A percentile compares a stretch with the other conserved stretches of the same genome.
phyloP scores from a whole-genome alignment of 2,797 vertebrate species.

The Dryobates pubescens region DNA sequence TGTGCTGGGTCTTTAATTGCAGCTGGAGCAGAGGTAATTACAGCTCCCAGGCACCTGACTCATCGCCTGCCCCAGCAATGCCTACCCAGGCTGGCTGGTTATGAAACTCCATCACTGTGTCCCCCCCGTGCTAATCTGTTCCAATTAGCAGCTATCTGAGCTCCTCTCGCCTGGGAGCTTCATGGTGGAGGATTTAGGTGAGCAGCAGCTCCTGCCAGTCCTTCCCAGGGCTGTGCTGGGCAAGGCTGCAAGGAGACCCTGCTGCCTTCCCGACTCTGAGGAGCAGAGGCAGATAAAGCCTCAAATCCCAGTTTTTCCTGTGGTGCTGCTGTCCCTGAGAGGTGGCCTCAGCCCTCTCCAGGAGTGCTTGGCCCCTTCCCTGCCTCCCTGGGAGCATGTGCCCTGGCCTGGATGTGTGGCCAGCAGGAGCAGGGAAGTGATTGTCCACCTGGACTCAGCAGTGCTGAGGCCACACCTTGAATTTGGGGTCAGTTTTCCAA shows the following conservation, averaged over 20 bases:
- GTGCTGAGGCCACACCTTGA: no score
- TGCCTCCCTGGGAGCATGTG: accelerated
- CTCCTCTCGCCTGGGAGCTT: background rate
- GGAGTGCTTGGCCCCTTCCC: accelerated
- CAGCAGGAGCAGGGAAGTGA: no score
- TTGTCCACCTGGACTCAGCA: no score
- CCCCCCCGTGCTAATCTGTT: conserved; percentile 13
- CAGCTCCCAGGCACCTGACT: conserved; percentile 45
- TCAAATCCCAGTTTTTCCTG: background rate
- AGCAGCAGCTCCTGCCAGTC: background rate
- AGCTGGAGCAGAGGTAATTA: conserved; percentile 8
- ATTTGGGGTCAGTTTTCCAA: no score
- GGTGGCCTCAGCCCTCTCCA: background rate
- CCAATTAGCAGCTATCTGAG: conserved; percentile 39
- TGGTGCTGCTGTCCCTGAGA: background rate
- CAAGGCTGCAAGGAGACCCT: background rate
- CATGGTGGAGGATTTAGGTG: background rate
- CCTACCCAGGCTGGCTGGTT: conserved; percentile 41
- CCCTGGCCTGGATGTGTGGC: no score
- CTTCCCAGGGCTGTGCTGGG: accelerated
- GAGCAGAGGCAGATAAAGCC: background rate
- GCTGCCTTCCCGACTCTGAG: accelerated
- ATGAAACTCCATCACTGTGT: conserved; percentile 50
- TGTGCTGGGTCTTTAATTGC: background rate
- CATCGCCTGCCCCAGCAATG: conserved; percentile 31